phyloP scores from a whole-genome alignment of 2,888 invertebrate genomes.

The Athrips mouffetella region DNA sequence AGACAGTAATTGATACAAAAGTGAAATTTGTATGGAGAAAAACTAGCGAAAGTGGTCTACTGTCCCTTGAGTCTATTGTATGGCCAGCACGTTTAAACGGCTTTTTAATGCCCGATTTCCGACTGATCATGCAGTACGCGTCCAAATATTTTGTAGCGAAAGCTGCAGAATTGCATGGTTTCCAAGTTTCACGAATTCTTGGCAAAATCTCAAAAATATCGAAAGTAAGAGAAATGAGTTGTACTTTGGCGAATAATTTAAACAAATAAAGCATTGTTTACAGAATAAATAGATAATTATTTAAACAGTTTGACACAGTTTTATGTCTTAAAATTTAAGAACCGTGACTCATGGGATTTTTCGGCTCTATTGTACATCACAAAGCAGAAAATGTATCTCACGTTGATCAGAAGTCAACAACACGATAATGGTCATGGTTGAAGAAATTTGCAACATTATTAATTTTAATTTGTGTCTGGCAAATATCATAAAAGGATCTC shows the following conservation, averaged over 20 bases:
- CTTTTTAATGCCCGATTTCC: conserved; percentile 49
- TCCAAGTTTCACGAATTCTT: conserved; percentile 13
- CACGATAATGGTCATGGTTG: conserved; percentile 7
- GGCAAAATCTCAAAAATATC: conserved; percentile 2
- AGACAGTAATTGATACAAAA: conserved; percentile 53
- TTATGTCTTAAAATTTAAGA: not conserved
- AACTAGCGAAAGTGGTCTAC: conserved; percentile 67
- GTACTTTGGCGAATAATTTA: not conserved
- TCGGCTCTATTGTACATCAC: not conserved
- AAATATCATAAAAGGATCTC: not conserved
- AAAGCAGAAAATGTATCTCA: conserved; percentile 15
- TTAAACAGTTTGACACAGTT: not conserved
- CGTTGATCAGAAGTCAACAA: conserved; percentile 16
- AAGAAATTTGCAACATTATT: conserved; percentile 7
- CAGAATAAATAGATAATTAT: not conserved
- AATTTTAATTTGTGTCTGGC: not conserved
- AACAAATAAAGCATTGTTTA: not conserved
- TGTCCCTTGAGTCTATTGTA: conserved; percentile 60
- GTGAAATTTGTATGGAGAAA: conserved; percentile 69
- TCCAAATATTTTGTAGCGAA: conserved; percentile 33
- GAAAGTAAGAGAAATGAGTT: not conserved
- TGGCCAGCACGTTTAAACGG: conserved; percentile 59
- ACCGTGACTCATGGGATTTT: not conserved
- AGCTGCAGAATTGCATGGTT: conserved; percentile 26
- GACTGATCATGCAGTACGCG: conserved; percentile 34